Base-by-base conservation (phyloP, 2,113 vertebrate genomes). In the Nothobranchius furzeri region DNA sequence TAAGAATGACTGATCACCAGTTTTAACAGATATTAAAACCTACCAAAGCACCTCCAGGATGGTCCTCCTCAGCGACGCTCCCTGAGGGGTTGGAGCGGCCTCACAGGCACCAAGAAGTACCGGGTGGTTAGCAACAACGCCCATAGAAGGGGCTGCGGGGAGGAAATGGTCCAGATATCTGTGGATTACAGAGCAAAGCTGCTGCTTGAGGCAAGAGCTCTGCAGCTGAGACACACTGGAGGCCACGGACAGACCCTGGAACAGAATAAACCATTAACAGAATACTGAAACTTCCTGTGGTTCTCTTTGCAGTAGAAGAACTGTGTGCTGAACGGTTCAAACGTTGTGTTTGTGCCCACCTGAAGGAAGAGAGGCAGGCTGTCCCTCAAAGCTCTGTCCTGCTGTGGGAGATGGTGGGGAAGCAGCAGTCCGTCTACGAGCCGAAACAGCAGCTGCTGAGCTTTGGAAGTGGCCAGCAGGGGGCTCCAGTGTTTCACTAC, bases 151-250 rank as follows among this genome's bases (percentile, higher is more conserved):
- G 0, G 95, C 90, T 15, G 93, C 66, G 9, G 95, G 94, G 45
- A 98, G 95, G 83, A 99, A 98, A 6, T 96, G 93, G n/a, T 95
- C 93, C 68, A 99, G 92, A 75, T 98, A 98, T 30, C 96, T 95
- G 10, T 78, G 89, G 77, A 93, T 89, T 20, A 97, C 92, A 53
- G 82, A 94, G 58, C 92, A 91, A 15, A 99, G 93, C 78, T 97
- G 93, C 36, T 98, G 94, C 84, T 95, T 96, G 82, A 98, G 87
- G 87, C 96, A 94, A 25, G 90, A 84, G 6, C 91, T 92, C 84
- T 97, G 93, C 0, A 88, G 93, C 75, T 95, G 96, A 69, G 95
- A 95, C 52, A 95, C 91, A 43, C 92, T 87, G 36, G 92, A 93
- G 12, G 95, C 93, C 30, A 93, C 92, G 1, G 95, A 95, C 73